phyloP scores from a whole-genome alignment of 2,113 vertebrate genomes.

The Todiramphus chloris region DNA sequence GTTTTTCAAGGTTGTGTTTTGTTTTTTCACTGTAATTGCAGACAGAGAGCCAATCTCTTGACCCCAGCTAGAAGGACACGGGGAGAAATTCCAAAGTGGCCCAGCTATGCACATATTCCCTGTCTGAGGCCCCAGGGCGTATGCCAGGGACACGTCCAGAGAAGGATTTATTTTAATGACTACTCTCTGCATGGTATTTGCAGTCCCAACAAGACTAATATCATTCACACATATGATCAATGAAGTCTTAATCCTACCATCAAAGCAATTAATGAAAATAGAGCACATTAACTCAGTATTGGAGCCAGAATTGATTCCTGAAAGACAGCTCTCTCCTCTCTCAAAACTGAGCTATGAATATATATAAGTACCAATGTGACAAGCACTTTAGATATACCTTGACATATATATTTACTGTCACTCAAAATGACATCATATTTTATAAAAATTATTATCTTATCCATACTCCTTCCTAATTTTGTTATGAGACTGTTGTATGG shows the following conservation, averaged over 20 bases:
- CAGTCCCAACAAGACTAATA: conserved; percentile 2
- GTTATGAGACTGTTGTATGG: not conserved
- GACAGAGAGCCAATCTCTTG: not conserved
- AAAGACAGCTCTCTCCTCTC: not conserved
- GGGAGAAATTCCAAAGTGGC: not conserved
- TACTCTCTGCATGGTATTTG: not conserved
- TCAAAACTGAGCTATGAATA: conserved; percentile 3
- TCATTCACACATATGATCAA: conserved; percentile 9
- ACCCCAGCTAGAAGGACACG: not conserved
- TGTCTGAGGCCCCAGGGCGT: not conserved
- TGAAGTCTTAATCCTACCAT: conserved; percentile 25
- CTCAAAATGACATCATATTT: not conserved
- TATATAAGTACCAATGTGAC: not conserved
- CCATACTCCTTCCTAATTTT: conserved; percentile 27
- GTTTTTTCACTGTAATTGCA: not conserved
- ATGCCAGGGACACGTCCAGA: not conserved
- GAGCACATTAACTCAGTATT: not conserved
- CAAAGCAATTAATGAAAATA: conserved; percentile 51
- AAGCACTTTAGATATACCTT: not conserved
- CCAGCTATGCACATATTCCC: not conserved
- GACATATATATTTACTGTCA: conserved; percentile 13
- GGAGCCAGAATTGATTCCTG: conserved; percentile 9
- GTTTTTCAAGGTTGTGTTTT: not conserved
- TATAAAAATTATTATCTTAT: not conserved
- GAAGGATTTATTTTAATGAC: not conserved